Evolutionary conservation across 2,113 vertebrate species (phyloP).

Genomic region (Conger conger): DNA sequence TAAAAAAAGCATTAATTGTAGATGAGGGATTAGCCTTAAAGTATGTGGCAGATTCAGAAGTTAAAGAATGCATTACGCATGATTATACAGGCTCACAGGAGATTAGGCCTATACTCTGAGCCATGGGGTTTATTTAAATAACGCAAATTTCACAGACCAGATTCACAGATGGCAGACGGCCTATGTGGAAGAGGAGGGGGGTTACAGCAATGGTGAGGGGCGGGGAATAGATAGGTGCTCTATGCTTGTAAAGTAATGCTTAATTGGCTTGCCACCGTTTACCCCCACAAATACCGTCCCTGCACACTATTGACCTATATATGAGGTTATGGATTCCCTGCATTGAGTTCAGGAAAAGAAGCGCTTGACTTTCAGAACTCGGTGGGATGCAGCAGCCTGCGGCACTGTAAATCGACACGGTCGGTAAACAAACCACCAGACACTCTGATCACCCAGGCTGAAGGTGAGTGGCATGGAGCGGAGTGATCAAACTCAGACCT

Average conservation of each 20-base stretch:
- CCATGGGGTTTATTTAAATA: slow-evolving; percentile 49
- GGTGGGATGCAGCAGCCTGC: neutral
- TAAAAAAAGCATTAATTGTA: slow-evolving; percentile 8
- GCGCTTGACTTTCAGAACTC: slow-evolving; percentile 17
- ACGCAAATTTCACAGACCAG: slow-evolving; percentile 29
- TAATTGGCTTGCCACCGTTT: slow-evolving; percentile 48
- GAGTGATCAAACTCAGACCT: neutral
- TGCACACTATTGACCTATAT: slow-evolving; percentile 58
- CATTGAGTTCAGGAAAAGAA: slow-evolving; percentile 41
- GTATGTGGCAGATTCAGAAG: slow-evolving; percentile 59
- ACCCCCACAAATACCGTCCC: slow-evolving; percentile 35
- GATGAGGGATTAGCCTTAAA: slow-evolving; percentile 22
- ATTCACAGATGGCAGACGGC: slow-evolving; percentile 36
- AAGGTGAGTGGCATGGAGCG: neutral
- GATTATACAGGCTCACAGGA: slow-evolving; percentile 69
- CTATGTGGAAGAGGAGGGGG: neutral
- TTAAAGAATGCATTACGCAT: slow-evolving; percentile 69
- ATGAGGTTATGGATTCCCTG: slow-evolving; percentile 46
- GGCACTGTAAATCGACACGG: neutral
- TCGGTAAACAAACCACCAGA: neutral
- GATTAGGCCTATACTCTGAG: slow-evolving; percentile 32
- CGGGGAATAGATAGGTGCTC: neutral
- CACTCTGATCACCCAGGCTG: neutral
- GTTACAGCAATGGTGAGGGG: neutral
- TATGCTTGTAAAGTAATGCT: slow-evolving; percentile 38